Base-by-base conservation (phyloP, 2,797 vertebrate species). In the Halcyon leucocephala region DNA sequence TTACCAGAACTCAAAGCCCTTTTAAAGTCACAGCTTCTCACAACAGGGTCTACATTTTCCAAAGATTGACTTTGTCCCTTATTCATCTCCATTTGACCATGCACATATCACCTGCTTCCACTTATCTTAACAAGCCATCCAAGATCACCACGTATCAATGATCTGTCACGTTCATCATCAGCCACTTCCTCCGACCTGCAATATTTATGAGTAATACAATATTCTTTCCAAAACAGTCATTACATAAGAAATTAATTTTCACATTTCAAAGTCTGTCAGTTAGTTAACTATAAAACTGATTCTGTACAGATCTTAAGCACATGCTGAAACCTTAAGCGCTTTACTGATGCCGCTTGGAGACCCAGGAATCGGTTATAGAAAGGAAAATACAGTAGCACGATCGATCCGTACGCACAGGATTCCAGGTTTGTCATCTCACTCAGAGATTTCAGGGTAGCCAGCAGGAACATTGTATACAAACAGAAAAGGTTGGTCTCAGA, bases 191-290 rank as follows among this genome's bases (percentile, higher is more conserved):
- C 49, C 61, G 87, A 64, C 57, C 65, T 78, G 18, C 49, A 67
- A 52, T 49, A 57, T 25, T 57, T 78, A 42, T 0, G 4, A 85
- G 9, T 64, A 86, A 39, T 48, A 54, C 2, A 71, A 49, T 78
- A 82, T 85, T 67, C 22, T 46, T 57, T 65, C 41, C n/a, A 35
- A 74, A 89, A 28, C 12, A 78, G 7, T 16, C 15, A 86, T 46
- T 91, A 76, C 81, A 71, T 71, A 74, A 55, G 12, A 73, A 93
- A 37, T 42, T 51, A 44, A 46, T 85, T 91, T 95, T 93, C 78
- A 64, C 35, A 46, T 35, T 80, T 84, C 13, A 15, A 81, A 82
- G 51, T 66, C 52, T 80, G 14, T 21, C 44, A 39, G 25, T 44
- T 88, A 39, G 25, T 44, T 88, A 83, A 51, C 60, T 71, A 5